These are phyloP conservation scores for Holotrichia oblita DNA, from an alignment of 1,140 invertebrate genomes.

Conservation along the genomic window DNA sequence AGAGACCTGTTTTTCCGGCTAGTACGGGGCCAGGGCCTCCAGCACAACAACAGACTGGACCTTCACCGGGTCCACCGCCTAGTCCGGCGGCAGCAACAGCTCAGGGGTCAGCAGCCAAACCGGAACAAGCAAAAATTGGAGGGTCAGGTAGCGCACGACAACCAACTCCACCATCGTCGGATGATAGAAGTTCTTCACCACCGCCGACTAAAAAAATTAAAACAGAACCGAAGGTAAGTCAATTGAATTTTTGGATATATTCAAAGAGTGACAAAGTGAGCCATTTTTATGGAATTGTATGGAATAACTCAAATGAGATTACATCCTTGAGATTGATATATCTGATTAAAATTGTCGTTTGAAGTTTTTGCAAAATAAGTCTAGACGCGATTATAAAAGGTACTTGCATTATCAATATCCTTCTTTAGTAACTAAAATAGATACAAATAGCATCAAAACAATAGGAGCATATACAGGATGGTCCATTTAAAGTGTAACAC, in stretches of 20 bases:
- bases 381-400: no score
- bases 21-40: slow-evolving; percentile 64
- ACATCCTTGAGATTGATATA: no score
- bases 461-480: no score
- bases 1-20: slow-evolving; percentile 61
- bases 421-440: no score
- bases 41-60: slow-evolving; percentile 53
- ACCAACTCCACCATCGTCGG: slow-evolving; percentile 44
- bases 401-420: no score
- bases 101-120: slow-evolving; percentile 62
- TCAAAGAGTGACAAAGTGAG: neutral
- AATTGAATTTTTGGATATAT: neutral
- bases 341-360: no score
- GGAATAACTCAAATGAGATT: no score
- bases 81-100: slow-evolving; percentile 66
- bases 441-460: no score
- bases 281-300: neutral
- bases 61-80: slow-evolving; percentile 61
- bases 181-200: slow-evolving; percentile 62
- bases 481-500: no score
- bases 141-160: slow-evolving; percentile 57
- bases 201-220: slow-evolving; percentile 75
- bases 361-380: no score
- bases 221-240: slow-evolving; percentile 71
- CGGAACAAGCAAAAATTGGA: slow-evolving; percentile 65